Evolutionary conservation across 2,888 invertebrate genomes (phyloP).

Genomic region (Epicampocera succincta): DNA sequence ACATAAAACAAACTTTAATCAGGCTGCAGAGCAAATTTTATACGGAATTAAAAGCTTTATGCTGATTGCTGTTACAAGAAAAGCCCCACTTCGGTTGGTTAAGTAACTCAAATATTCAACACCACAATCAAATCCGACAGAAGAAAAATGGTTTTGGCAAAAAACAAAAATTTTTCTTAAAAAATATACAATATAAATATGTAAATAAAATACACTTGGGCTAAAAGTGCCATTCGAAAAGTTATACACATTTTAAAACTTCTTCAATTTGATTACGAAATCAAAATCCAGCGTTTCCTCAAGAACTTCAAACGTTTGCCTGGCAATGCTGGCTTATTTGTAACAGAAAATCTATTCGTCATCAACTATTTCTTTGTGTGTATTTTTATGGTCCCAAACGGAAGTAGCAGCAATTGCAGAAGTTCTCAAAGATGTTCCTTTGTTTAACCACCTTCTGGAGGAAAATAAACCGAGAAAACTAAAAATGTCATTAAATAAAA

Average conservation of each 20-base stretch:
- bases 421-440: slow-evolving; percentile 32
- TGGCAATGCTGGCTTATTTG: background rate
- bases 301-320: slow-evolving; percentile 28
- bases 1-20: too few relatives aligned
- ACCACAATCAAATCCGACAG: background rate
- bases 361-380: slow-evolving; percentile 1
- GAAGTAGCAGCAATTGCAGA: slow-evolving; percentile 29
- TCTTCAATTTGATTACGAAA: slow-evolving; percentile 7
- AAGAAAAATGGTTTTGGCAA: background rate
- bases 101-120: slow-evolving; percentile 23
- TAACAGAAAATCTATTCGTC: slow-evolving; percentile 4
- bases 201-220: slow-evolving; percentile 23
- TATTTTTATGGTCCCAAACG: background rate
- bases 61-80: background rate
- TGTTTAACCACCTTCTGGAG: background rate
- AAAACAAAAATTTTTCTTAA: too few relatives aligned
- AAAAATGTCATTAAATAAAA: slow-evolving; percentile 50
- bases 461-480: slow-evolving; percentile 12
- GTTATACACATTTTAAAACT: slow-evolving; percentile 12
- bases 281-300: slow-evolving; percentile 14
- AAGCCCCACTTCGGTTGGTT: background rate
- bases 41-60: slow-evolving; percentile 24
- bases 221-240: slow-evolving; percentile 46
- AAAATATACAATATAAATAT: slow-evolving; percentile 6
- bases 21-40: background rate